Evolutionary conservation across 2,113 vertebrate species (phyloP), one percentile per base, ranked within the genome.

Genomic region (Hippoglossus stenolepis): DNA sequence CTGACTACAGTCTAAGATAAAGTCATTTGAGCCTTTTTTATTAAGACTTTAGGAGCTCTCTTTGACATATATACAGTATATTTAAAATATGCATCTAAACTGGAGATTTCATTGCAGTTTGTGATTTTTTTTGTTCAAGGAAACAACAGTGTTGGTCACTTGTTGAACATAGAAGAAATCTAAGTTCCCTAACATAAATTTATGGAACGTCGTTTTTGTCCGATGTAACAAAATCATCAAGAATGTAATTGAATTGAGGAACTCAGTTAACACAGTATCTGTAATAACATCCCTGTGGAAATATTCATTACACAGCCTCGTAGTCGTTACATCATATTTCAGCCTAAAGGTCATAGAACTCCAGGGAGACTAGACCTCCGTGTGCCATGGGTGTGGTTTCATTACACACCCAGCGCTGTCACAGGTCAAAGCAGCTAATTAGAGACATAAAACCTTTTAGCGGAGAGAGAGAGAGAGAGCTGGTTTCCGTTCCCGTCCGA

Each of bases 341-440:
- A 65, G 26, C 4, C 10, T 40, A 65, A 75, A 66, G 45, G 28
- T 84, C 79, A 43, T 14, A 11, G 14, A 75, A 40, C 73, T 77
- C 20, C 56, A 35, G 63, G 60, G 63, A 66, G 65, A 15, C 45
- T 23, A 63, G 65, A 15, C 45, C 26, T 24, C 66, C 3, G 20
- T 45, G 60, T 57, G 60, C 66, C 17, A 54, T 24, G 61, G 65
- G 47, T 86, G 71, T 68, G 69, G 45, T 77, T 71, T 79, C 53
- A 54, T 75, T 28, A 73, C 18, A 59, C 43, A 67, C 21, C 21
- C 75, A 23, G 51, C 7, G 35, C 21, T 63, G 65, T 61, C 58
- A 65, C 63, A 79, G 80, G 79, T 82, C 67, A 69, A 11, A 57
- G 71, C 28, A 47, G 47, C 51, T 80, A 62, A 82, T 79, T 72